phyloP scores from a whole-genome alignment of 1,140 invertebrate genomes.

The Colletes gigas region DNA sequence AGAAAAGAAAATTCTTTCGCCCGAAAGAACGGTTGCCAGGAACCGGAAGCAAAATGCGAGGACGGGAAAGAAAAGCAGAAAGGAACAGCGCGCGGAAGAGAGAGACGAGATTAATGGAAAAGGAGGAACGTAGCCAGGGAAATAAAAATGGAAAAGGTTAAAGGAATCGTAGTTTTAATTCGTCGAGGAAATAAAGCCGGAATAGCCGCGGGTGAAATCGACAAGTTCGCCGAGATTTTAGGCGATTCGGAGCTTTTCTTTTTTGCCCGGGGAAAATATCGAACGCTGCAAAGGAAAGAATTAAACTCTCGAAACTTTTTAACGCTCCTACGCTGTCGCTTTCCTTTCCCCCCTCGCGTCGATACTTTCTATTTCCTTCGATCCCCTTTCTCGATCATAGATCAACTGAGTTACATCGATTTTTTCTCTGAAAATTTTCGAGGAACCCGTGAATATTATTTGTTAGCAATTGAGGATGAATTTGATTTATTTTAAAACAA shows the following conservation, averaged over 20 bases:
- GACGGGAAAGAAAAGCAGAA: not conserved
- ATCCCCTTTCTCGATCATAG: conserved; percentile 33
- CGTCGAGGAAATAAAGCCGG: conserved; percentile 44
- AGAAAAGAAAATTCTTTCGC: not conserved
- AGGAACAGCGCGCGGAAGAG: not conserved
- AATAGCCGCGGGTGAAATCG: conserved; percentile 25
- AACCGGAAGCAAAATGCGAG: not conserved
- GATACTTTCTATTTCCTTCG: not conserved
- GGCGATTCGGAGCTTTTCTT: conserved; percentile 31
- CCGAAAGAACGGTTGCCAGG: not conserved
- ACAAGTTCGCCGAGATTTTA: conserved; percentile 52
- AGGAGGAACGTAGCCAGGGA: not conserved
- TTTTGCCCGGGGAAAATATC: conserved; percentile 30
- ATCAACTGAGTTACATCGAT: conserved; percentile 34
- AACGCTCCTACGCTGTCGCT: not conserved
- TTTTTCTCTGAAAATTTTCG: not conserved
- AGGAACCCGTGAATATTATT: too few species aligned
- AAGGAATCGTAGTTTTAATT: conserved; percentile 50
- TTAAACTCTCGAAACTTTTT: conserved; percentile 56
- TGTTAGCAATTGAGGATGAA: too few species aligned
- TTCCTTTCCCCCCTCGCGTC: not conserved
- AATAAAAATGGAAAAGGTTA: not conserved
- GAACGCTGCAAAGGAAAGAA: conserved; percentile 35
- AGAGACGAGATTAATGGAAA: too few species aligned
- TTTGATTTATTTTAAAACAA: too few species aligned